Conservation (phyloP, 1,140 invertebrate genomes). For the Drosophila saltans region DNA sequence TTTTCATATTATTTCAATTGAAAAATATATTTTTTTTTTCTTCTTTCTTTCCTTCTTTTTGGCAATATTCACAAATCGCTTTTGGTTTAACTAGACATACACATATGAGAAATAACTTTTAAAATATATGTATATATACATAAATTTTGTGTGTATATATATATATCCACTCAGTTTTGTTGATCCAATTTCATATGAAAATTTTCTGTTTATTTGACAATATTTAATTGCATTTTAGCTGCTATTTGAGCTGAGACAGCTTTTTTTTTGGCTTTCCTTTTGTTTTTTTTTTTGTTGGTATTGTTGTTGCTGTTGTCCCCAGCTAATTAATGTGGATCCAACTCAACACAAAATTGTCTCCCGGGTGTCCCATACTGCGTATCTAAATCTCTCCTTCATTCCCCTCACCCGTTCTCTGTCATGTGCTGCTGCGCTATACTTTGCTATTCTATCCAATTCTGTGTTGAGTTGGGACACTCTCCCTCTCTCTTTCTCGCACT, state of each 20-base stretch:
- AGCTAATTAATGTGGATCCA: slow-evolving; percentile 13
- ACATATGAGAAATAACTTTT: slow-evolving; percentile 30
- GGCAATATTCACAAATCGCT: slow-evolving; percentile 29
- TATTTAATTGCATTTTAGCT: slow-evolving; percentile 22
- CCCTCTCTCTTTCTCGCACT: background rate
- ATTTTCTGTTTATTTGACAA: slow-evolving; percentile 9
- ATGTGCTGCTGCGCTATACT: slow-evolving; percentile 1
- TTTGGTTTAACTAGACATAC: slow-evolving; percentile 43
- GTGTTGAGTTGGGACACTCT: background rate
- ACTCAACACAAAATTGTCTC: slow-evolving; percentile 9
- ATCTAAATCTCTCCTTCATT: background rate
- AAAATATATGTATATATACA: slow-evolving; percentile 13
- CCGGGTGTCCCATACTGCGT: slow-evolving; percentile 16
- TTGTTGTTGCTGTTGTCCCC: background rate
- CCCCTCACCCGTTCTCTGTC: background rate
- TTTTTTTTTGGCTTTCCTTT: slow-evolving; percentile 17
- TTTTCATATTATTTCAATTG: slow-evolving; percentile 49
- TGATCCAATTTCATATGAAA: slow-evolving; percentile 24
- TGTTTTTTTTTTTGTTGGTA: background rate
- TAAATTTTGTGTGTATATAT: slow-evolving; percentile 25
- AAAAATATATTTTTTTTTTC: background rate
- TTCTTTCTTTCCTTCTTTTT: background rate
- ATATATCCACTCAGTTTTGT: background rate
- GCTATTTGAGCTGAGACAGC: slow-evolving; percentile 40
- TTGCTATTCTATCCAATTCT: background rate